Conservation (phyloP, 1,140 invertebrate genomes). For the Neodiprion pinetum region DNA sequence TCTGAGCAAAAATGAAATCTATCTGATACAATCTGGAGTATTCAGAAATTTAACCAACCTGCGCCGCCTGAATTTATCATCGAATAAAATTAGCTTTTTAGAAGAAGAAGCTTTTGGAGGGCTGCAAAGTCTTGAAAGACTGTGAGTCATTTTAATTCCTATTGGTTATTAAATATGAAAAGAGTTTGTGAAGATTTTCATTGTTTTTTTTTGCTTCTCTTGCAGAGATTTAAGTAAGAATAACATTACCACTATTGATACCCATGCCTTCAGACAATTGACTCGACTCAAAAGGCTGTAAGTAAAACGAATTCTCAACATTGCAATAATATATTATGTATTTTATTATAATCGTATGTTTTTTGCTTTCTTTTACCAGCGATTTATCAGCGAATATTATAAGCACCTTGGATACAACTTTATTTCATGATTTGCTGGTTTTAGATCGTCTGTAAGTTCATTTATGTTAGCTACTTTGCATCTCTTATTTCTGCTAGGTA, state of each 20-base stretch:
- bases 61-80: constrained; percentile 71
- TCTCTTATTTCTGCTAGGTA: constrained; percentile 12
- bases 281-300: constrained; percentile 71
- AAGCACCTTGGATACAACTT: constrained; percentile 68
- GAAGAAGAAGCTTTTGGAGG: constrained; percentile 71
- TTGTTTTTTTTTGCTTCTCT: constrained; percentile 33
- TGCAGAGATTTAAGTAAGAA: constrained; percentile 80
- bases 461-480: constrained; percentile 28
- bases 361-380: constrained; percentile 49
- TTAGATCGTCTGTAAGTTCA: constrained; percentile 75
- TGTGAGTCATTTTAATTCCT: constrained; percentile 56
- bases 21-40: constrained; percentile 72
- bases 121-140: constrained; percentile 68
- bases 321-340: constrained; percentile 23
- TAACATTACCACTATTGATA: constrained; percentile 74
- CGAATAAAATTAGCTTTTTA: constrained; percentile 70
- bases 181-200: constrained; percentile 23
- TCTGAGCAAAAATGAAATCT: constrained; percentile 80
- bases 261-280: constrained; percentile 76
- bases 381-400: constrained; percentile 73
- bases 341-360: constrained; percentile 35
- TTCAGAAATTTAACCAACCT: constrained; percentile 76
- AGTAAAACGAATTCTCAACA: constrained; percentile 40
- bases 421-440: constrained; percentile 71
- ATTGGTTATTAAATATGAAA: constrained; percentile 13